Conservation (phyloP, 2,113 vertebrate genomes). For the Tor tambroides region DNA sequence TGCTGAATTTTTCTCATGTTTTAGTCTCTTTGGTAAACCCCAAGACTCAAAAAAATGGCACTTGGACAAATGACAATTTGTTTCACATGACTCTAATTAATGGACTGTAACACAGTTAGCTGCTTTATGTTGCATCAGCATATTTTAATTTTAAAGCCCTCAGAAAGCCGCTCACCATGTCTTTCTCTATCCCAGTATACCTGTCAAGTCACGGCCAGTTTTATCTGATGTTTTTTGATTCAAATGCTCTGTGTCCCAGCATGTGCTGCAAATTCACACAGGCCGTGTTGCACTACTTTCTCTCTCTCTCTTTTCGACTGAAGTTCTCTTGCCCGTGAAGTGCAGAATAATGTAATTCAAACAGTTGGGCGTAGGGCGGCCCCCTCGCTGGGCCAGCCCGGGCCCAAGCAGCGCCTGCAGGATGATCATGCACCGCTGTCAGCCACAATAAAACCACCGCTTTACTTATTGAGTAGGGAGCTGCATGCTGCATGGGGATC, state of each 20-base stretch:
- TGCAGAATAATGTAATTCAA: constrained; percentile 43
- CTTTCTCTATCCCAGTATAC: constrained; percentile 10
- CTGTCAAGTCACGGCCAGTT: constrained; percentile 35
- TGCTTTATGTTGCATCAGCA: constrained; percentile 57
- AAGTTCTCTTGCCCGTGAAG: constrained; percentile 15
- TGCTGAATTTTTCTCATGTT: no score
- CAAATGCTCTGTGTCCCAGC: background rate
- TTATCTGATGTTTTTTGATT: constrained; percentile 39
- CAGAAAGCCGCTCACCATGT: constrained; percentile 15
- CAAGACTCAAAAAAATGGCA: background rate
- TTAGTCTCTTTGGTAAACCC: background rate
- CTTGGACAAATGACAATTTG: background rate
- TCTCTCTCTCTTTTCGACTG: constrained; percentile 7
- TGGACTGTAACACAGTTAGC: constrained; percentile 44
- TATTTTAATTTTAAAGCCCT: constrained; percentile 6
- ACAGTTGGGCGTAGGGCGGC: constrained; percentile 26
- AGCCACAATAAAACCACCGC: constrained; percentile 33
- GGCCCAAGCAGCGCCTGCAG: constrained; percentile 22
- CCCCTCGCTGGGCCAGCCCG: constrained; percentile 28
- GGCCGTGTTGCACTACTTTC: background rate
- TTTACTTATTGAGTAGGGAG: constrained; percentile 38
- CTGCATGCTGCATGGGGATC: background rate
- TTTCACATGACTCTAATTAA: constrained; percentile 17
- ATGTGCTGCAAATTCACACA: constrained; percentile 22
- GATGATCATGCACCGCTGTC: background rate